Base-by-base conservation (phyloP, 2,113 vertebrate genomes). In the Erinaceus europaeus region DNA sequence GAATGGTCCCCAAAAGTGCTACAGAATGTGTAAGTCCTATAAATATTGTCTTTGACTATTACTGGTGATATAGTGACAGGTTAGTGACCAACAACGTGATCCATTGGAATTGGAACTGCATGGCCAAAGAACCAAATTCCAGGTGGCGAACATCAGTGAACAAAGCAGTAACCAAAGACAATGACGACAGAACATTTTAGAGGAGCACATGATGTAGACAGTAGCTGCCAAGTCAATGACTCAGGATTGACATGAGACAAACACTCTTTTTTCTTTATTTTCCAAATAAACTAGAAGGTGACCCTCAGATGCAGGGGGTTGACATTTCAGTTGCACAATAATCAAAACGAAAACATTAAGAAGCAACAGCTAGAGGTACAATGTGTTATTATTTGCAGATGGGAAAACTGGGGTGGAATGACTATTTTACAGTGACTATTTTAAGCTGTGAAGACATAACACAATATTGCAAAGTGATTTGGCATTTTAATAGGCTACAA, bases 401-500 rank as follows among this genome's bases (percentile, higher is more conserved):
- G 86, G 29, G 59, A 57, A 90, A 88, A 73, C 36, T 27, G 10
- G 53, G 67, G 27, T 42, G 21, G 73, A 68, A 71, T 86, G 48
- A 67, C 64, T 50, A 11, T 84, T 84, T 89, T 52, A 62, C 65
- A 78, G 92, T 64, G 61, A 81, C 82, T 91, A 84, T 95, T 94
- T 95, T 91, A 91, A 94, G 61, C 78, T 84, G 27, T 44, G 69
- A 93, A 87, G 89, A 84, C 69, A 85, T 13, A 84, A 65, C 89
- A 83, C 48, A 94, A 52, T 59, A 81, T 72, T 90, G 77, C 83
- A 73, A 79, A 91, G 90, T 13, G 69, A 94, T 64, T 72, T 93
- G 87, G 61, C 20, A 95, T 95, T 95, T 95, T 93, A 93, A 93
- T 91, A 89, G 55, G 52, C 21, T 27, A 87, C 88, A 82, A 79